phyloP scores from a whole-genome alignment of 2,888 invertebrate species.

The Acrocyrtus sp. region DNA sequence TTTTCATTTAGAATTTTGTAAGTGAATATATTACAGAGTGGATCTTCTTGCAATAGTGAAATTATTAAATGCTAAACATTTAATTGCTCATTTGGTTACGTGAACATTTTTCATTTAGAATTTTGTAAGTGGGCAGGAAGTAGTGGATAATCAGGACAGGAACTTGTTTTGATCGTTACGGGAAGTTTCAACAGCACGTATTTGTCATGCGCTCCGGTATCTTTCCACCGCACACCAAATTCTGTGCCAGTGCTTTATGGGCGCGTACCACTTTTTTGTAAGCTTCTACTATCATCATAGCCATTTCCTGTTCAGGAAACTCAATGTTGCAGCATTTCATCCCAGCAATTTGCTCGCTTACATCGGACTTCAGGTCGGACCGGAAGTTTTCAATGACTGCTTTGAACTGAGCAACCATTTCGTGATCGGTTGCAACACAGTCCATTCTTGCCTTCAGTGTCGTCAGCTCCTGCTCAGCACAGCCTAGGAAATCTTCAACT shows the following conservation, averaged over 20 bases:
- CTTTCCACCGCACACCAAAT: slow-evolving; percentile 25
- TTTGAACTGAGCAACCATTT: slow-evolving; percentile 60
- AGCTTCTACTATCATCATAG: slow-evolving; percentile 60
- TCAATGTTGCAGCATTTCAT: slow-evolving; percentile 51
- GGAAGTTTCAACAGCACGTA: slow-evolving; percentile 22
- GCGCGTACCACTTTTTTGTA: slow-evolving; percentile 60
- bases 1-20: no score
- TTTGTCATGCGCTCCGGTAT: slow-evolving; percentile 20
- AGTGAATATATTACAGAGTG: no score
- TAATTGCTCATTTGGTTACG: no score
- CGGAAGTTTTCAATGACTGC: slow-evolving; percentile 58
- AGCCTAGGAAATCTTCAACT: slow-evolving; percentile 57
- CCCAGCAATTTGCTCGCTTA: slow-evolving; percentile 52
- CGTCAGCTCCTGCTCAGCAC: slow-evolving; percentile 60
- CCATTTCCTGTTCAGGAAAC: slow-evolving; percentile 57
- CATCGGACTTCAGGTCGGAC: slow-evolving; percentile 51
- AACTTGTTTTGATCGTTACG: neutral
- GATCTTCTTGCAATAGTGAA: no score
- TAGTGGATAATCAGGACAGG: neutral
- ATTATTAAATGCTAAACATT: no score
- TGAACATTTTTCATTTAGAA: no score
- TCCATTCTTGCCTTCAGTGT: slow-evolving; percentile 61
- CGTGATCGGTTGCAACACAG: slow-evolving; percentile 57
- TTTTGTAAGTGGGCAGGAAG: no score
- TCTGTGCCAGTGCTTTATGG: slow-evolving; percentile 60